Evolutionary conservation across 2,888 invertebrate genomes (phyloP).

Genomic region (Platycnemis pennipes): DNA sequence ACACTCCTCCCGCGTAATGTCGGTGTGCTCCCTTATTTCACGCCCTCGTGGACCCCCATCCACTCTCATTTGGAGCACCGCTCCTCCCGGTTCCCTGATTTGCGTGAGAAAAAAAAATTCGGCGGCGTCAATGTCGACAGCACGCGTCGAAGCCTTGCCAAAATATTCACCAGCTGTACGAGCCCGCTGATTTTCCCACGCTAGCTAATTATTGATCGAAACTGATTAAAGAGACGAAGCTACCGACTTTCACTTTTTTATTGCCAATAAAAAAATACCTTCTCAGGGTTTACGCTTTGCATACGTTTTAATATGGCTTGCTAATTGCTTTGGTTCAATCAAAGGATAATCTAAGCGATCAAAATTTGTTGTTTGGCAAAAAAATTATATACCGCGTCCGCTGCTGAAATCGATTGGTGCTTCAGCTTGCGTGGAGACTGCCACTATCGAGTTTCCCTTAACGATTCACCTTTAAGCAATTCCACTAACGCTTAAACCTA

Average conservation of each 20-base stretch:
- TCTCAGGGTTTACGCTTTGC: not conserved
- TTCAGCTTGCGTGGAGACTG: not conserved
- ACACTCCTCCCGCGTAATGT: too few species aligned
- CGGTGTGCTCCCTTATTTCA: too few species aligned
- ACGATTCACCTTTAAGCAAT: too few species aligned
- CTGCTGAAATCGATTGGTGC: not conserved
- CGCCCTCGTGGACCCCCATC: too few species aligned
- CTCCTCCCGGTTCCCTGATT: too few species aligned
- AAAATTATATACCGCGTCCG: too few species aligned
- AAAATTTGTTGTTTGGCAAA: not conserved
- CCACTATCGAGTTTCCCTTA: not conserved
- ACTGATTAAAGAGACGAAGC: not conserved
- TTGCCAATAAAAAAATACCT: not conserved
- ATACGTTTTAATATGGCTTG: not conserved
- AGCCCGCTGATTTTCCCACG: not conserved
- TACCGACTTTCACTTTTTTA: slow-evolving; percentile 1
- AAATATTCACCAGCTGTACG: not conserved
- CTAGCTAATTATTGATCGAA: not conserved
- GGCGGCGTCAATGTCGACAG: too few species aligned
- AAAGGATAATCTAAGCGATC: not conserved
- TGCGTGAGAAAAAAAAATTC: too few species aligned
- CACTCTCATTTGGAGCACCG: too few species aligned
- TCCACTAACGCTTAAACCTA: too few species aligned
- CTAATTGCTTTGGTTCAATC: slow-evolving; percentile 10
- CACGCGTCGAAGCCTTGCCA: not conserved